Base-by-base conservation (phyloP, 2,888 invertebrate species). In the Chloroclystis v-ata region DNA sequence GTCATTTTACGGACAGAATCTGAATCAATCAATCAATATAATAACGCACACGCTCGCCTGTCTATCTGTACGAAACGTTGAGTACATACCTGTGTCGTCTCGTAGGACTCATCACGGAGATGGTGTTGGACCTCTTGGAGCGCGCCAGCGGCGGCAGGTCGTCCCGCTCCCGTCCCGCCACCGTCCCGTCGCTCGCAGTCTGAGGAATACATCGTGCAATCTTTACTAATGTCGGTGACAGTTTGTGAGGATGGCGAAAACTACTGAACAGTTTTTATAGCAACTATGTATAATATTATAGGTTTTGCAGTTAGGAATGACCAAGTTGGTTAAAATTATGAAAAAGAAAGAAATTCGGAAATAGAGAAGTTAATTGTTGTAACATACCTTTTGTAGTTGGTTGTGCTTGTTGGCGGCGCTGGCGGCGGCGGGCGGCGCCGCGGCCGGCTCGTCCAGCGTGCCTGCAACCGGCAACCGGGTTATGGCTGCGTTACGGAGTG, bases 61-160 rank as follows among this genome's bases (percentile, higher is more conserved):
- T n/a, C n/a, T n/a, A n/a, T n/a, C n/a, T n/a, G n/a, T n/a, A n/a
- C n/a, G n/a, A 20, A 20, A 20, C 5, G 20, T 20, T 20, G 20
- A 1, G n/a, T 25, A 7, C 24, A 7, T 9, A 78, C 78, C 80
- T 67, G 59, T 69, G 66, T 0, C 82, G 57, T 39, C 92, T 80
- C 7, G 91, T 91, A 37, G 93, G 92, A 70, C 91, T 93, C 93
- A 95, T 95, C 4, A 96, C 96, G 6, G 96, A 95, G 70, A 97
- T 96, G 39, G 97, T 97, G 75, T 95, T 93, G 47, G 93, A 93
- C 50, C 88, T 78, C 68, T 82, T 80, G 66, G 87, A 86, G 69
- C 87, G 78, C 56, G 83, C 90, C 75, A 90, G 89, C 58, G 89
- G 89, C 49, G 84, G 90, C 75, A 84, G 82, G 78, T 89, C 89